phyloP scores from a whole-genome alignment of 2,888 invertebrate species.

The Loripinus fragilis region DNA sequence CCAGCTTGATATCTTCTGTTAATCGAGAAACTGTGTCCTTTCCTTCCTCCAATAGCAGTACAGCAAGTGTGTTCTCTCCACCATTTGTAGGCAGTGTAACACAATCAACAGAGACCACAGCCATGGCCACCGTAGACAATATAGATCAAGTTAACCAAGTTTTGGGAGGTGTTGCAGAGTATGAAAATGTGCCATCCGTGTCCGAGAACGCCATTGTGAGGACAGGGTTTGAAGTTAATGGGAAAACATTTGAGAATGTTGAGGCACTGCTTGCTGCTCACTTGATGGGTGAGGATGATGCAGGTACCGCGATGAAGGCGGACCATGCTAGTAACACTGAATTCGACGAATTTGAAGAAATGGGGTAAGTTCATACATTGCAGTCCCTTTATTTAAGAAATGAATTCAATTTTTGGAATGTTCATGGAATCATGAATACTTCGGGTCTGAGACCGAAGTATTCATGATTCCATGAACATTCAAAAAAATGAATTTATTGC shows the following conservation, averaged over 20 bases:
- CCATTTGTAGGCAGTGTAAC: neutral
- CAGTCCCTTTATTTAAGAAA: too few species aligned
- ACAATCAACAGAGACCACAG: neutral
- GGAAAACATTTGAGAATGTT: slow-evolving; percentile 4
- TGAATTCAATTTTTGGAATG: too few species aligned
- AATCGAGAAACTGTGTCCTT: neutral
- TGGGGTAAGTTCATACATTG: slow-evolving; percentile 10
- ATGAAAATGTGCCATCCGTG: slow-evolving; percentile 4
- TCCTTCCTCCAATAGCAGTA: neutral
- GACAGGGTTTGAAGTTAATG: neutral
- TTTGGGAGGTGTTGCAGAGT: neutral
- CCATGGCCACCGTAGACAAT: neutral
- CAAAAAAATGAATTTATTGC: too few species aligned
- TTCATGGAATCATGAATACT: too few species aligned
- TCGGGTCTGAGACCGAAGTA: too few species aligned
- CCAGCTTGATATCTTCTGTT: neutral
- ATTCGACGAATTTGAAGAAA: neutral
- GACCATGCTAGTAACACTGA: neutral
- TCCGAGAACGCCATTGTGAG: neutral
- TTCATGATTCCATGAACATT: too few species aligned
- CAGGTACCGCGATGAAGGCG: neutral
- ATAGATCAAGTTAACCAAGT: neutral
- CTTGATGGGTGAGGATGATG: neutral
- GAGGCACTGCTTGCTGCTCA: neutral
- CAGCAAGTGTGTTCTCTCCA: neutral